Conservation (phyloP, 2,797 vertebrate genomes). For the Aotus griseimembra region DNA sequence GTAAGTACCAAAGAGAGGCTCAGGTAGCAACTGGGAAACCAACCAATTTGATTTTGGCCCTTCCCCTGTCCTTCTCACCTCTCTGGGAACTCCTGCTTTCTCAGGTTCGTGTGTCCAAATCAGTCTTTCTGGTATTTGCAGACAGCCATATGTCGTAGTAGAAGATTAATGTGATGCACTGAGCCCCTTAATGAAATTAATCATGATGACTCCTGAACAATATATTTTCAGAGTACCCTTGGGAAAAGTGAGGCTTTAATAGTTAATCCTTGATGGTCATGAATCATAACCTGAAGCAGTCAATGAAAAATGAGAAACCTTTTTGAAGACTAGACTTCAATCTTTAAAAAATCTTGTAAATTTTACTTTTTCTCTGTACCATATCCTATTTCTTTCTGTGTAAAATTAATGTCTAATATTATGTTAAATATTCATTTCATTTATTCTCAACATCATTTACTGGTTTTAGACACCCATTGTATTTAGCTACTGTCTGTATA, state of each 20-base stretch:
- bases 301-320: not conserved
- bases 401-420: slow-evolving; percentile 23
- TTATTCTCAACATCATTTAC: not conserved
- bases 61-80: not conserved
- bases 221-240: not conserved
- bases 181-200: not conserved
- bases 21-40: not conserved
- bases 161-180: not conserved
- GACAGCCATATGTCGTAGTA: not conserved
- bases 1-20: not conserved
- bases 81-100: not conserved
- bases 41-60: not conserved
- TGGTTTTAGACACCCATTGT: not conserved
- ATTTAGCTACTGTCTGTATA: not conserved
- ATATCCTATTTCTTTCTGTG: not conserved
- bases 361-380: not conserved
- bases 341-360: not conserved
- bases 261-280: not conserved
- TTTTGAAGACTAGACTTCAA: not conserved
- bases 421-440: not conserved
- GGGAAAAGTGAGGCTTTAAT: not conserved
- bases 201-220: not conserved
- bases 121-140: not conserved
- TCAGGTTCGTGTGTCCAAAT: not conserved
- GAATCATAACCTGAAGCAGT: not conserved